Evolutionary conservation across 2,113 vertebrate species (phyloP).

Genomic region (Prinia subflava): DNA sequence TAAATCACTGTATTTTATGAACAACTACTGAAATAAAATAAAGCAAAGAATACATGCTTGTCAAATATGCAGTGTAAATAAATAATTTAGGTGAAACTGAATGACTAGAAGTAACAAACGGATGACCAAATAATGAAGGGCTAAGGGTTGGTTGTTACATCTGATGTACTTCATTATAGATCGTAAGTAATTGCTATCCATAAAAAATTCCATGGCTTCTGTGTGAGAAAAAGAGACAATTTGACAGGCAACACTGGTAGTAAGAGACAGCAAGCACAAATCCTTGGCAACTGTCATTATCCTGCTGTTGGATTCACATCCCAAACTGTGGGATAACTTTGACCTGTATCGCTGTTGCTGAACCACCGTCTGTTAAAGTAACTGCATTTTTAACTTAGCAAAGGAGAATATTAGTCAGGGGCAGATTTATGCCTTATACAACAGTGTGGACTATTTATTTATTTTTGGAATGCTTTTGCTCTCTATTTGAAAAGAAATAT

Average conservation of each 20-base stretch:
- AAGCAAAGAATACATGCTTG: slow-evolving; percentile 55
- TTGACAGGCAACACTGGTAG: slow-evolving; percentile 77
- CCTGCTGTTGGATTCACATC: slow-evolving; percentile 74
- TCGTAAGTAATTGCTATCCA: slow-evolving; percentile 74
- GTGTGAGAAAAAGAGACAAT: slow-evolving; percentile 64
- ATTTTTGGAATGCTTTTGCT: neutral
- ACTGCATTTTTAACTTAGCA: slow-evolving; percentile 43
- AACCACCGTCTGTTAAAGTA: slow-evolving; percentile 32
- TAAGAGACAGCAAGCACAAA: slow-evolving; percentile 68
- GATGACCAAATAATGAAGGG: slow-evolving; percentile 72
- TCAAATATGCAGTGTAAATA: slow-evolving; percentile 66
- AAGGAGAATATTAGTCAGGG: slow-evolving; percentile 28
- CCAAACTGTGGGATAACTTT: slow-evolving; percentile 66
- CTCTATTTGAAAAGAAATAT: neutral
- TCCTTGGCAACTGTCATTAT: slow-evolving; percentile 81
- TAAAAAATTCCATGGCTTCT: slow-evolving; percentile 76
- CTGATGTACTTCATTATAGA: slow-evolving; percentile 73
- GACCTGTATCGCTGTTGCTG: slow-evolving; percentile 52
- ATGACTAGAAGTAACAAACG: slow-evolving; percentile 64
- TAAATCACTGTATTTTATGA: slow-evolving; percentile 37
- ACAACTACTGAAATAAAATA: slow-evolving; percentile 43
- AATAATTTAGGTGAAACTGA: slow-evolving; percentile 70
- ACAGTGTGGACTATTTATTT: neutral
- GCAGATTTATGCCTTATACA: slow-evolving; percentile 39
- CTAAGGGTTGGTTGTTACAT: slow-evolving; percentile 76